These are phyloP conservation scores for Malurus splendens DNA, from an alignment of 2,797 vertebrate genomes.

Conservation along the genomic window DNA sequence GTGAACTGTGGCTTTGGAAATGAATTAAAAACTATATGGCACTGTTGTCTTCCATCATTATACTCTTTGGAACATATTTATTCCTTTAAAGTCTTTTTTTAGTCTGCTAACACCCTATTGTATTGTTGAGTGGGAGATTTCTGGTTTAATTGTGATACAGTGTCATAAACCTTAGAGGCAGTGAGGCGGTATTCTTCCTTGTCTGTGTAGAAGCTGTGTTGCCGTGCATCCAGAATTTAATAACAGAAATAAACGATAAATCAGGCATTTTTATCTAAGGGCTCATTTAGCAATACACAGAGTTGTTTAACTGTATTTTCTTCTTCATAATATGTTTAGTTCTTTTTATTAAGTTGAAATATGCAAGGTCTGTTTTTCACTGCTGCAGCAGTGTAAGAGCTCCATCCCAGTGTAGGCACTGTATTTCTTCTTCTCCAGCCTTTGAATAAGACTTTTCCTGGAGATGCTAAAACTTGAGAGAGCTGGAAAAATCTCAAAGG, in stretches of 20 bases:
- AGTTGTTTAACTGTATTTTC: neutral
- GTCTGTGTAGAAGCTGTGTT: neutral
- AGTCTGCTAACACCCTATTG: neutral
- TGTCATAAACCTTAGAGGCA: neutral
- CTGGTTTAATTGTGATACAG: neutral
- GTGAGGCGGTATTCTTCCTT: neutral
- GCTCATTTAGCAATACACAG: neutral
- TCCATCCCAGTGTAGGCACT: neutral
- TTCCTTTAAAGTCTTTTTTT: neutral
- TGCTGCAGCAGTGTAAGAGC: neutral
- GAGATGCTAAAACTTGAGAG: neutral
- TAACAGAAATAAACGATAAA: neutral
- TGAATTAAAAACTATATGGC: neutral
- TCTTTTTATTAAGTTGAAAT: neutral
- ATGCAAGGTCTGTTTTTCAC: neutral
- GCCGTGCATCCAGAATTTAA: neutral
- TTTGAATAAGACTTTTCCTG: neutral
- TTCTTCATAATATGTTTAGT: constrained; percentile 9
- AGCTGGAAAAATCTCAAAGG: neutral
- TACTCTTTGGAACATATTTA: neutral
- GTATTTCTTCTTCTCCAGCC: neutral
- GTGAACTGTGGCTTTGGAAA: neutral
- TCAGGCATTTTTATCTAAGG: neutral
- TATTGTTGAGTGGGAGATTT: neutral
- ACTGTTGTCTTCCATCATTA: neutral